Evolutionary conservation across 1,140 invertebrate genomes (phyloP).

Genomic region (Trypoxylus dichotomus): DNA sequence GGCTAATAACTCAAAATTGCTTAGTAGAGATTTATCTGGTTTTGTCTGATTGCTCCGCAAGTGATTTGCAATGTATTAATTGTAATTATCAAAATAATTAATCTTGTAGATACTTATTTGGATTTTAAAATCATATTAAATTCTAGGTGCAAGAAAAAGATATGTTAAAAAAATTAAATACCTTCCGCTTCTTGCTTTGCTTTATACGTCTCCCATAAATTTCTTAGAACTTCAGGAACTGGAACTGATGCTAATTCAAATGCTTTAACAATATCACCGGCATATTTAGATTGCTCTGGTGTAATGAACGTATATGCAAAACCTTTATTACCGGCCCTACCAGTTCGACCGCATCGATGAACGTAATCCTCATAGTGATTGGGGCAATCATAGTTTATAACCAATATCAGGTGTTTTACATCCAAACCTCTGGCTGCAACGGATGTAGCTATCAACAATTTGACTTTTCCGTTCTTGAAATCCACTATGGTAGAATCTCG

Average conservation of each 20-base stretch:
- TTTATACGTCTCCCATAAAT: constrained; percentile 90
- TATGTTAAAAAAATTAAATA: constrained; percentile 15
- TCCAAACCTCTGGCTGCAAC: constrained; percentile 96
- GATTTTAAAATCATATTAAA: no score
- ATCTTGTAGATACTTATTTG: no score
- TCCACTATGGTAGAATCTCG: constrained; percentile 97
- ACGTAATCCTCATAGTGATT: constrained; percentile 99
- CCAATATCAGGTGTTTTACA: constrained; percentile 96
- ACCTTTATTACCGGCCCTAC: constrained; percentile 96
- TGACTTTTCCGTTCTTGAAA: constrained; percentile 93
- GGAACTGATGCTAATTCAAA: constrained; percentile 79
- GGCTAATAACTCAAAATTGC: no score
- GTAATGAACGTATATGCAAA: constrained; percentile 97
- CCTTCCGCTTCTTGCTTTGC: constrained; percentile 79
- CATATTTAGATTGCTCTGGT: constrained; percentile 82
- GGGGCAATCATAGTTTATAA: constrained; percentile 99
- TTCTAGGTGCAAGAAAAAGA: neutral
- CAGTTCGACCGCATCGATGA: constrained; percentile 92
- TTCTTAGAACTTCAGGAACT: constrained; percentile 75
- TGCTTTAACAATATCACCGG: constrained; percentile 91
- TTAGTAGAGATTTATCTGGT: no score
- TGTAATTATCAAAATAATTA: no score
- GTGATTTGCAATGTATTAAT: no score
- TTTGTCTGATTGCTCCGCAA: no score
- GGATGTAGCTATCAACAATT: constrained; percentile 88